Percentiles rank a stretch among this genome's conserved stretches.
Evolutionary conservation across 2,113 vertebrate genomes (phyloP).

Genomic region (Hemibagrus wyckioides): DNA sequence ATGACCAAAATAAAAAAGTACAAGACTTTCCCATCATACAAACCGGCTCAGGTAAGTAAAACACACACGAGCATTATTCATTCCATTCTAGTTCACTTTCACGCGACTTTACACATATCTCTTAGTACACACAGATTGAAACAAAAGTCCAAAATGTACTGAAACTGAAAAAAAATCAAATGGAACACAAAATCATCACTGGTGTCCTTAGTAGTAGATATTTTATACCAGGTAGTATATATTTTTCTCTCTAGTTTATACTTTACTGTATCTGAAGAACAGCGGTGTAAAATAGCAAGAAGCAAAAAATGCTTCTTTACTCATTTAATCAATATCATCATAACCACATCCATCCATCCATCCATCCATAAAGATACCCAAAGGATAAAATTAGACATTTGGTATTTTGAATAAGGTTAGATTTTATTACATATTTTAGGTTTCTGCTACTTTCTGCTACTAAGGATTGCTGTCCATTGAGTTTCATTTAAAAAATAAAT

Average conservation of each 20-base stretch:
- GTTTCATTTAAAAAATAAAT: neutral
- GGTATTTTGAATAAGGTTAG: neutral
- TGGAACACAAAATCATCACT: neutral
- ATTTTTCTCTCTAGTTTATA: neutral
- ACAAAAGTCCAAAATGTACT: neutral
- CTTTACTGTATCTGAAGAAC: neutral
- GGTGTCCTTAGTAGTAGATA: neutral
- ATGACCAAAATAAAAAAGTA: slow-evolving; percentile 38
- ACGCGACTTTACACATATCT: neutral
- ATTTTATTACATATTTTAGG: too few species aligned
- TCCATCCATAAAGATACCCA: neutral
- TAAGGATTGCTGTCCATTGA: neutral
- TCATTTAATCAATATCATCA: neutral
- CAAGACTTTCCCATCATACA: slow-evolving; percentile 59
- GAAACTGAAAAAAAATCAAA: neutral
- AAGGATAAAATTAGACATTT: neutral
- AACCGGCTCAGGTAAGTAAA: neutral
- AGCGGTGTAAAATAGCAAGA: neutral
- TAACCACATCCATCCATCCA: neutral
- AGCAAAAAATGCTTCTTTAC: neutral
- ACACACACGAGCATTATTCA: neutral
- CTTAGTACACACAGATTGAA: neutral
- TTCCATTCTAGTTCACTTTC: neutral
- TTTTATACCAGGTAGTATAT: neutral
- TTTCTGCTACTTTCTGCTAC: neutral